Evolutionary conservation across 2,797 vertebrate species (phyloP), one percentile per base, ranked within the genome.

Genomic region (Tinamus major): DNA sequence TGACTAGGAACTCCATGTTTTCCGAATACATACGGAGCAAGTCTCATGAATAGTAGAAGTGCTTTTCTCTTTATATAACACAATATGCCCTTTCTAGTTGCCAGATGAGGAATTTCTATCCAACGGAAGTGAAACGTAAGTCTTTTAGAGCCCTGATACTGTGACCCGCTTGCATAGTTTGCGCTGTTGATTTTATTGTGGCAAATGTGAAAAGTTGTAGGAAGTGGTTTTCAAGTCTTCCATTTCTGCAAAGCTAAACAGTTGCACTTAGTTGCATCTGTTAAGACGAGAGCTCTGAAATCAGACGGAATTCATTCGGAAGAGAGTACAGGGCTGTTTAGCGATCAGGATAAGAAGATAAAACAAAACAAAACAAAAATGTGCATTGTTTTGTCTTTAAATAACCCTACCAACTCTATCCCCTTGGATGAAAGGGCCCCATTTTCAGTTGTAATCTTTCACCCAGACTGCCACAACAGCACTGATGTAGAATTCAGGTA

Each of bases 1-100:
- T 64, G 39, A 42, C 68, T 41, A 27, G 3, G 23, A 39, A 39
- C 31, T 65, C 31, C 6, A 39, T 0, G 0, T 24, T 27, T 8
- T 1, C 84, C 49, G 33, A 83, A 75, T 0, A 27, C 0, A 0
- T 16, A 31, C 24, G 83, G 35, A 86, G 31, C 18, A 76, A 75
- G 84, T n/a, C 18, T 53, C 42, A 78, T 33, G 18, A 37, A 46
- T 8, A 79, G 35, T 17, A 10, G 13, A 91, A 20, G n/a, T 4
- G 7, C 14, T 63, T 90, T 85, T 90, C 18, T 67, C 29, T 79
- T 87, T 71, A 44, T 1, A 24, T 13, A n/a, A 62, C 21, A 71
- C 11, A 78, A 0, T 7, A 48, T 6, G 5, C 29, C 68, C 14
- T 61, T 90, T 64, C 71, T 53, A 71, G 46, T 17, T 31, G 68